phyloP scores from a whole-genome alignment of 2,113 vertebrate species.

The Lathamus discolor region DNA sequence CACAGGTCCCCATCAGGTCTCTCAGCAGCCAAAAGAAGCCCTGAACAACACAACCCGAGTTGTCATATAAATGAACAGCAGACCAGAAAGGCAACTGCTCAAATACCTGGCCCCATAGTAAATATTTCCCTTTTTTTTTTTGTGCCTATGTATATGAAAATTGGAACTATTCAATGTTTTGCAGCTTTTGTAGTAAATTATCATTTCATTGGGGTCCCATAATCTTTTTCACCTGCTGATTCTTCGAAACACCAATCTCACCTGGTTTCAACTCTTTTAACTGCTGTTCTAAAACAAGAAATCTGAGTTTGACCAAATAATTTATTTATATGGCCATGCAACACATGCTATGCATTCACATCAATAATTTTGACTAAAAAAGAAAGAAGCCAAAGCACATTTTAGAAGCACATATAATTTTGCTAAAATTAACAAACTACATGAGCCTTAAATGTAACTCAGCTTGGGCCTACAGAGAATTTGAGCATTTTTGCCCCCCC shows the following conservation, averaged over 20 bases:
- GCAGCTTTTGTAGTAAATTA: background rate
- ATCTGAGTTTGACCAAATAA: background rate
- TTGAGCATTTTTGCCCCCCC: background rate
- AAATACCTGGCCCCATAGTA: rapidly evolving
- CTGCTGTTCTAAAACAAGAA: background rate
- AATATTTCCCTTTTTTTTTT: background rate
- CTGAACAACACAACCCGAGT: background rate
- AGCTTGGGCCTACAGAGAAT: background rate
- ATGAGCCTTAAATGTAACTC: background rate
- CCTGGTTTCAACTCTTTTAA: background rate
- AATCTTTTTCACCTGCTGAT: background rate
- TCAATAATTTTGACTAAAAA: background rate
- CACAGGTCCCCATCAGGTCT: background rate
- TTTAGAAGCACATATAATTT: background rate
- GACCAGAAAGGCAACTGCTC: background rate
- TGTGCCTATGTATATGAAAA: background rate
- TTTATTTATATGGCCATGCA: background rate
- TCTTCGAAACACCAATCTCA: background rate
- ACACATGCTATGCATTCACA: background rate
- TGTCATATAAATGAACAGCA: background rate
- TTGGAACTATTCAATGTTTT: background rate
- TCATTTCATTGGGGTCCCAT: background rate
- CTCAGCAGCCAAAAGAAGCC: background rate
- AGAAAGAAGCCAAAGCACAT: background rate
- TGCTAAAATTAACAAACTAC: background rate